phyloP scores from a whole-genome alignment of 1,140 invertebrate genomes.

The Camponotus pennsylvanicus region DNA sequence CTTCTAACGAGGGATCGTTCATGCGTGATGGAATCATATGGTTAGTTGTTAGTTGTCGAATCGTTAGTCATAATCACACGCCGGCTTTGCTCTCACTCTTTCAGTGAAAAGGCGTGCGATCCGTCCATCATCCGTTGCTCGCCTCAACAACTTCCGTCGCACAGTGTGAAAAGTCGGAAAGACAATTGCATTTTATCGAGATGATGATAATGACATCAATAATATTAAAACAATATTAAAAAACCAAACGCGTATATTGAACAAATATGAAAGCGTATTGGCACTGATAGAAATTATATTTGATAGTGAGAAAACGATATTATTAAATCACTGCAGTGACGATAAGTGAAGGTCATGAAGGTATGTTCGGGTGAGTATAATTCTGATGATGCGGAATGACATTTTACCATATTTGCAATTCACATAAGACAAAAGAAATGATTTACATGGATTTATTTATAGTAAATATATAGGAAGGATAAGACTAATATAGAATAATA shows the following conservation, averaged over 20 bases:
- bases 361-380: background rate
- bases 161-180: conserved; percentile 25
- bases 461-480: background rate
- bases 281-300: background rate
- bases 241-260: background rate
- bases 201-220: conserved; percentile 20
- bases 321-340: conserved; percentile 10
- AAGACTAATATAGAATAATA: background rate
- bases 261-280: conserved; percentile 20
- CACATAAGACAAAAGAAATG: background rate
- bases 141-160: background rate
- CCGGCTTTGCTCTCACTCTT: background rate
- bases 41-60: background rate
- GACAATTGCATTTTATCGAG: background rate
- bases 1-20: conserved; percentile 3
- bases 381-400: background rate
- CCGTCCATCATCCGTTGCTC: conserved; percentile 1
- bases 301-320: background rate
- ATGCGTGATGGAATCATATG: background rate
- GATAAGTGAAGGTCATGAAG: background rate
- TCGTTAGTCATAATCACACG: background rate
- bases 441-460: background rate
- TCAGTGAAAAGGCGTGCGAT: conserved; percentile 32
- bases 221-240: background rate
- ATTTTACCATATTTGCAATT: background rate